Evolutionary conservation across 2,888 invertebrate genomes (phyloP).

Genomic region (Eupithecia subfuscata): DNA sequence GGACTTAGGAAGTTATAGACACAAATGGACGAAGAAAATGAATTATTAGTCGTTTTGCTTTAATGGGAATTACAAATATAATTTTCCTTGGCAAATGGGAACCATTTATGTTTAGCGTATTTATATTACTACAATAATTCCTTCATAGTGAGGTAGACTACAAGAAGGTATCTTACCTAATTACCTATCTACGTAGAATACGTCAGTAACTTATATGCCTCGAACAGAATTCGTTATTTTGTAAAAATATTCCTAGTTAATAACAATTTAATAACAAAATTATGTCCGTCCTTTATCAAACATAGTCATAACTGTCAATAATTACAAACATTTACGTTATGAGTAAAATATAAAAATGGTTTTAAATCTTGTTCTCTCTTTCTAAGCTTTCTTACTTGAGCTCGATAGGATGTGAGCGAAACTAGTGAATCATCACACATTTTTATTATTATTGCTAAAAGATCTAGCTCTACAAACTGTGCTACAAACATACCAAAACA

Average conservation of each 20-base stretch:
- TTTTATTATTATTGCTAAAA: too few relatives aligned
- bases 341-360: background rate
- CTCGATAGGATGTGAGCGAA: too few relatives aligned
- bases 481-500: too few relatives aligned
- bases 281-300: conserved; percentile 12
- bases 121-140: background rate
- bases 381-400: too few relatives aligned
- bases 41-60: background rate
- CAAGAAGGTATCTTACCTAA: background rate
- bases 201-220: background rate
- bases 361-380: background rate
- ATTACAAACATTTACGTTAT: conserved; percentile 22
- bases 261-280: conserved; percentile 4
- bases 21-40: conserved; percentile 3
- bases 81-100: background rate
- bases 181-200: background rate
- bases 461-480: too few relatives aligned
- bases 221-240: too few relatives aligned
- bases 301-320: conserved; percentile 41
- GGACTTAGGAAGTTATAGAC: conserved; percentile 12
- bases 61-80: background rate
- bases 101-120: background rate
- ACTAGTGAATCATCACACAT: too few relatives aligned
- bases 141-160: background rate
- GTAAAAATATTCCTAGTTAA: background rate